Evolutionary conservation across 1,140 invertebrate species (phyloP).

Genomic region (Chlorops oryzae): DNA sequence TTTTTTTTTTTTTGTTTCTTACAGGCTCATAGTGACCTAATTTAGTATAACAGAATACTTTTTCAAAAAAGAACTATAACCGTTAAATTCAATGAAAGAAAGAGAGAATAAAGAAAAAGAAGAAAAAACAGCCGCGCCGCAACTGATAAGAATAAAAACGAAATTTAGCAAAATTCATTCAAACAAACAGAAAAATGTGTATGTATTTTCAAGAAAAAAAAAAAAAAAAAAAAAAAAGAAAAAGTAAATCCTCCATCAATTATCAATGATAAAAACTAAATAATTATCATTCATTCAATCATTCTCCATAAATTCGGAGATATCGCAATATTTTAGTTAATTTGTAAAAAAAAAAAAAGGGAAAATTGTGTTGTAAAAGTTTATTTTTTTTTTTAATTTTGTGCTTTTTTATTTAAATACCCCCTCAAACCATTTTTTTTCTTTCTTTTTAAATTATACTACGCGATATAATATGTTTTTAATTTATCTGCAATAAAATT

Average conservation of each 20-base stretch:
- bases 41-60: slow-evolving; percentile 1
- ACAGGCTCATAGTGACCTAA: slow-evolving; percentile 21
- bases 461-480: slow-evolving; percentile 7
- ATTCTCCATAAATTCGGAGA: slow-evolving; percentile 2
- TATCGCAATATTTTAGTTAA: too few species aligned
- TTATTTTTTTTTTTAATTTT: slow-evolving; percentile 10
- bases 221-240: slow-evolving; percentile 8
- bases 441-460: not conserved
- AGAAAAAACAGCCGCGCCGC: slow-evolving; percentile 8
- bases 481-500: too few species aligned
- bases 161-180: slow-evolving; percentile 9
- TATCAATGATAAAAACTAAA: slow-evolving; percentile 7
- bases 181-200: slow-evolving; percentile 9
- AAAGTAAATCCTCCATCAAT: slow-evolving; percentile 3
- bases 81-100: slow-evolving; percentile 10
- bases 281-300: slow-evolving; percentile 3
- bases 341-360: too few species aligned
- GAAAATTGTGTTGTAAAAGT: slow-evolving; percentile 12
- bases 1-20: slow-evolving; percentile 17
- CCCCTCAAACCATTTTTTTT: not conserved
- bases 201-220: slow-evolving; percentile 7
- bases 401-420: not conserved
- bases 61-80: not conserved
- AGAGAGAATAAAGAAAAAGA: slow-evolving; percentile 4
- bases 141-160: slow-evolving; percentile 4